Conservation (phyloP, 2,797 vertebrate genomes). For the Syngnathus acus region DNA sequence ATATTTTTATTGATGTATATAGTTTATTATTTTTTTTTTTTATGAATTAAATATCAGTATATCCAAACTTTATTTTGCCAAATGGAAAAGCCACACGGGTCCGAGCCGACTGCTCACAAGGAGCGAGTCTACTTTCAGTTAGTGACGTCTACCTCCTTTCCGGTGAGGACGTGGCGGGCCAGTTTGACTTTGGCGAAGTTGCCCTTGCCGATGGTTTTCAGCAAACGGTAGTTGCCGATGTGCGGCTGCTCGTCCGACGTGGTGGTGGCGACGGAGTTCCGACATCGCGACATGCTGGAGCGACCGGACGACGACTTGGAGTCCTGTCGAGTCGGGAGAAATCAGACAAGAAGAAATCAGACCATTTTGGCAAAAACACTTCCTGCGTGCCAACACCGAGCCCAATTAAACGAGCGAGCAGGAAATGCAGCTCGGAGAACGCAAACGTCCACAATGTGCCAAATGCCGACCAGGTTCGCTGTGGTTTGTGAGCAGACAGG, state of each 20-base stretch:
- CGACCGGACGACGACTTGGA: conserved; percentile 79
- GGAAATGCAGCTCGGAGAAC: not conserved
- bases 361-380: too few species aligned
- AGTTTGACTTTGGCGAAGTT: conserved; percentile 97
- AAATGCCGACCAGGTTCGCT: too few species aligned
- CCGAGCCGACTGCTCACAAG: not conserved
- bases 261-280: conserved; percentile 73
- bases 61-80: too few species aligned
- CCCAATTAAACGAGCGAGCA: not conserved
- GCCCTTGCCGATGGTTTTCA: conserved; percentile 96
- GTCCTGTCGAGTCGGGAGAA: conserved; percentile 46
- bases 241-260: conserved; percentile 88
- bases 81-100: too few species aligned
- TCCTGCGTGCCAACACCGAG: too few species aligned
- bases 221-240: conserved; percentile 89
- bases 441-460: too few species aligned
- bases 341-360: not conserved
- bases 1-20: too few species aligned
- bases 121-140: not conserved
- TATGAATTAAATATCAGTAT: too few species aligned
- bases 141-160: conserved; percentile 77
- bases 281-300: conserved; percentile 83
- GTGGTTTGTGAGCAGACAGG: conserved; percentile 69
- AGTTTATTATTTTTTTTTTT: too few species aligned
- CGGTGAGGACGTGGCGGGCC: conserved; percentile 88